Conservation (phyloP, 1,140 invertebrate species). For the Nasonia longicornis region DNA sequence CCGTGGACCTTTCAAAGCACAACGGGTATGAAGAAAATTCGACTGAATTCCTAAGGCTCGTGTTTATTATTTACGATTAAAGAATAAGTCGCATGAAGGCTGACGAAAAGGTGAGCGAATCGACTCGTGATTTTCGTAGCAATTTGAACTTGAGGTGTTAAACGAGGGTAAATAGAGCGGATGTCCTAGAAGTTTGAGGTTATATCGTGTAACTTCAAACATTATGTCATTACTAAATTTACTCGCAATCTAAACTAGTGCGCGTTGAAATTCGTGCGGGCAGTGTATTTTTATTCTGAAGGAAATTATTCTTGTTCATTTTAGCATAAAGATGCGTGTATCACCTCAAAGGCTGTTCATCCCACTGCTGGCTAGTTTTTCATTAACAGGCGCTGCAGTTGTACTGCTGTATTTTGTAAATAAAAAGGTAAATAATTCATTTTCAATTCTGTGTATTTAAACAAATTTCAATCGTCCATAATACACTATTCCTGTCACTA, state of each 20-base stretch:
- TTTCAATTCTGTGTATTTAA: neutral
- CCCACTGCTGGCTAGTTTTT: conserved; percentile 62
- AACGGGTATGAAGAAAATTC: conserved; percentile 42
- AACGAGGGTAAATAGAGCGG: conserved; percentile 12
- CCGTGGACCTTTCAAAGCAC: conserved; percentile 42
- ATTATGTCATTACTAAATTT: conserved; percentile 45
- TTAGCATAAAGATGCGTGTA: conserved; percentile 53
- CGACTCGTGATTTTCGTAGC: neutral
- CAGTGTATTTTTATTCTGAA: neutral
- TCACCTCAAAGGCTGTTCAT: conserved; percentile 49
- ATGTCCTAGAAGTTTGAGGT: conserved; percentile 46
- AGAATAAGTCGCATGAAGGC: neutral
- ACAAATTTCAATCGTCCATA: neutral
- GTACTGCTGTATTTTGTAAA: conserved; percentile 65
- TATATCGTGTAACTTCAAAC: conserved; percentile 42
- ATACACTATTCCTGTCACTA: neutral
- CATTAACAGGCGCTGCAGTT: conserved; percentile 63
- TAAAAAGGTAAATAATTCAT: conserved; percentile 58
- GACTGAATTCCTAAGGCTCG: neutral
- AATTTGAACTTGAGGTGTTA: neutral
- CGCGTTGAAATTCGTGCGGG: neutral
- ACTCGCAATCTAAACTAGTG: neutral
- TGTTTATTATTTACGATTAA: neutral
- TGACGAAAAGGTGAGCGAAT: neutral
- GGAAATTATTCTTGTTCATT: conserved; percentile 31